These are phyloP conservation scores for Zapus hudsonius DNA, from an alignment of 2,113 vertebrate species.

Conservation along the genomic window DNA sequence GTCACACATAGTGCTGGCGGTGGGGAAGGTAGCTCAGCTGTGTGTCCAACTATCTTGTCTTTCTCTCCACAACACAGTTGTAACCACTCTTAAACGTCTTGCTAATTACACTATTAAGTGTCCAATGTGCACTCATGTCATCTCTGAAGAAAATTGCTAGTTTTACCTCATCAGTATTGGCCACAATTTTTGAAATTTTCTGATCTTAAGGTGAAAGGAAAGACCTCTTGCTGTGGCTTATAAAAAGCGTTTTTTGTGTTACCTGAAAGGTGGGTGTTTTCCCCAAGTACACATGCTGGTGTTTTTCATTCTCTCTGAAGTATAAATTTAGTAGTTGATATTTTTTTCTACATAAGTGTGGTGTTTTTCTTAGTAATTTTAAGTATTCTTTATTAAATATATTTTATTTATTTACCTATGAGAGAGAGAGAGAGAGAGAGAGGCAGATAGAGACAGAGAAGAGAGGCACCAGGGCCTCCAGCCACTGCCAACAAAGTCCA, in stretches of 20 bases:
- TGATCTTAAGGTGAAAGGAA: neutral
- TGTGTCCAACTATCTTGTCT: neutral
- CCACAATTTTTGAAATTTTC: neutral
- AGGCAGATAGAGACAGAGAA: too few species aligned
- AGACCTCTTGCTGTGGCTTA: neutral
- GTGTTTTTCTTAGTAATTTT: neutral
- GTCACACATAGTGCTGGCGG: rapidly evolving
- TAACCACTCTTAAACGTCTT: neutral
- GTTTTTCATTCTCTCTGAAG: conserved; percentile 6
- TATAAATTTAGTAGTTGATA: neutral
- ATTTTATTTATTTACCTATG: too few species aligned
- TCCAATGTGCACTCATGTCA: neutral
- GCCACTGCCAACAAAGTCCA: too few species aligned
- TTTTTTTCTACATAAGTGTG: neutral
- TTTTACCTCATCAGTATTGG: neutral
- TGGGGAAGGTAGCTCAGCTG: neutral
- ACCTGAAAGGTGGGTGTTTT: neutral
- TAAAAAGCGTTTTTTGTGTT: neutral
- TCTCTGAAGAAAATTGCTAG: neutral
- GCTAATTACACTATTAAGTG: neutral
- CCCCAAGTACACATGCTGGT: neutral
- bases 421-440: too few species aligned
- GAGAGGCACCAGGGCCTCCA: too few species aligned
- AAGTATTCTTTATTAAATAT: neutral
- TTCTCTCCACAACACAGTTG: neutral